phyloP scores from a whole-genome alignment of 2,113 vertebrate genomes.

The Colossoma macropomum region DNA sequence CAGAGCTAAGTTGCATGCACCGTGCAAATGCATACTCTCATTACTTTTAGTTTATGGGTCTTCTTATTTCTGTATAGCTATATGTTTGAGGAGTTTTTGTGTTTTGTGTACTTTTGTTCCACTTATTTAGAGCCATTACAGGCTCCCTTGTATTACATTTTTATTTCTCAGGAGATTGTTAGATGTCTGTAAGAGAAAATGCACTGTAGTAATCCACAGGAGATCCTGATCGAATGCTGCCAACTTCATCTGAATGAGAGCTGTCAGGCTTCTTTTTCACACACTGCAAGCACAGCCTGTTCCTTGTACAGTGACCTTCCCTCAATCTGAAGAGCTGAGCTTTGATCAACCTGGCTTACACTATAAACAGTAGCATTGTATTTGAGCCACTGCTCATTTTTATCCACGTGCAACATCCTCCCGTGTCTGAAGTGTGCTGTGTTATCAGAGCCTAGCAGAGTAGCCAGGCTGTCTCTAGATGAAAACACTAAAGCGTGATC shows the following conservation, averaged over 20 bases:
- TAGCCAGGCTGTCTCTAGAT: constrained; percentile 21
- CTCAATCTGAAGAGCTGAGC: background rate
- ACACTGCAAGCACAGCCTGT: background rate
- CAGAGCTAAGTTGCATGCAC: no score
- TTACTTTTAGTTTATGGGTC: no score
- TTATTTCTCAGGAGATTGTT: background rate
- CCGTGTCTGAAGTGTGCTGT: background rate
- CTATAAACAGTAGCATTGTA: background rate
- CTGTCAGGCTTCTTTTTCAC: background rate
- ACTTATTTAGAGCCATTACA: background rate
- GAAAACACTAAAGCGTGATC: constrained; percentile 23
- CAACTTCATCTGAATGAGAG: background rate
- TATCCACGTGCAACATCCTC: background rate
- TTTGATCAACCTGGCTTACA: background rate
- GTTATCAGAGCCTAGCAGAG: constrained; percentile 35
- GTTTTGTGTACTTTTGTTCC: background rate
- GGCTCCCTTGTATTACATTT: background rate
- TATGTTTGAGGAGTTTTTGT: background rate
- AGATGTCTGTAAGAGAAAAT: background rate
- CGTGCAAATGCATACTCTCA: no score
- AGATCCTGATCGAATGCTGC: background rate
- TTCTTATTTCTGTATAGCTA: no score
- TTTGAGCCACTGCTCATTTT: constrained; percentile 1
- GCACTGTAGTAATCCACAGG: background rate
- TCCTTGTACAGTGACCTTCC: background rate